Evolutionary conservation across 1,140 invertebrate species (phyloP), one percentile per base, ranked within the genome.

Genomic region (Apis dorsata): DNA sequence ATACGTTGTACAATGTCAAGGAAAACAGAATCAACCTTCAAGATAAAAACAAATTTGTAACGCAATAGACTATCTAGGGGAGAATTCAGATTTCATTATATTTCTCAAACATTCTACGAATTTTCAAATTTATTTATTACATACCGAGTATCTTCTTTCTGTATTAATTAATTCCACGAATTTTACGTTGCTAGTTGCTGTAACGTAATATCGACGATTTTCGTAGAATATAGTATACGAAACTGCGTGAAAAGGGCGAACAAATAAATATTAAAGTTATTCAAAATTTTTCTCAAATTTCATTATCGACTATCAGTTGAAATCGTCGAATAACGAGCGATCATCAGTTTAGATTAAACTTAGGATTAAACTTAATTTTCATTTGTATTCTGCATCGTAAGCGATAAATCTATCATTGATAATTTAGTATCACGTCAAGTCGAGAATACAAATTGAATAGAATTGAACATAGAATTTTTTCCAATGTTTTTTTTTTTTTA

Each of bases 21-120:
- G 60, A 44, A 74, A 81, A 74, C 71, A 66, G 24, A 59, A 12
- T 59, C 62, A 57, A 81, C 79, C 79, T 81, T 81, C 71, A 44
- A n/a, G 19, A 72, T 21, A 49, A n/a, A 70, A 71, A 72, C 66
- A 66, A 24, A 74, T 66, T 66, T 24, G 11, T 57, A 28, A 2
- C 34, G 28, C 11, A 17, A 19, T 15, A 63, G 49, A 55, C 1
- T 21, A 21, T 28, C 13, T 51, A 15, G 11, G 19, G 19, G 21
- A n/a, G 10, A 21, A 21, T 53, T 53, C 51, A 0, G 19, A 17
- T 66, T 28, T 21, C 28, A 2, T 24, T 15, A 44, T 57, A 66
- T 57, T 80, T 21, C 28, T n/a, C 28, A 1, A 1, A 15, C 21
- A 21, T 17, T 24, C 44, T 10, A 44, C 9, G 9, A 24, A 49